These are phyloP conservation scores for Nylanderia fulva DNA, from an alignment of 1,140 invertebrate genomes.

Conservation along the genomic window DNA sequence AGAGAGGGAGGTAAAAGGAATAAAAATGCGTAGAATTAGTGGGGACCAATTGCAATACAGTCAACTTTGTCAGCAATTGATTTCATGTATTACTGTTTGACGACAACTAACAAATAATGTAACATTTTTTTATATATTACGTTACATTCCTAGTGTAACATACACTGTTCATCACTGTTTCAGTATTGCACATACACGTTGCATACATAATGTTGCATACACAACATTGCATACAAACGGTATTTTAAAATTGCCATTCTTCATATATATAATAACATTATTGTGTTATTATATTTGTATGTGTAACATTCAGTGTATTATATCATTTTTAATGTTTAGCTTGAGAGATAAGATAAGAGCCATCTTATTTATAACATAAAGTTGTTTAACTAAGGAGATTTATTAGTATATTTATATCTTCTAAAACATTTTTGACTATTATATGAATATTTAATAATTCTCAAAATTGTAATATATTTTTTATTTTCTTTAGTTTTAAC, in stretches of 20 bases:
- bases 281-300: conserved; percentile 72
- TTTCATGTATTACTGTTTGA: conserved; percentile 94
- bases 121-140: conserved; percentile 77
- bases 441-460: conserved; percentile 32
- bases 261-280: conserved; percentile 55
- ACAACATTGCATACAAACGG: conserved; percentile 56
- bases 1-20: conserved; percentile 92
- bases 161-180: conserved; percentile 72
- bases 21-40: conserved; percentile 96
- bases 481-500: conserved; percentile 27
- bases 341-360: conserved; percentile 37
- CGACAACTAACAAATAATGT: conserved; percentile 81
- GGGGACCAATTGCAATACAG: conserved; percentile 96
- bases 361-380: conserved; percentile 29
- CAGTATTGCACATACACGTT: conserved; percentile 81
- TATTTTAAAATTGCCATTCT: conserved; percentile 72
- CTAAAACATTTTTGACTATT: conserved; percentile 22
- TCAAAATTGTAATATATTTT: background rate
- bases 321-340: conserved; percentile 57
- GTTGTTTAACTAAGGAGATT: conserved; percentile 24
- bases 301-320: conserved; percentile 74
- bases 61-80: conserved; percentile 95
- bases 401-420: conserved; percentile 30
- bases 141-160: conserved; percentile 84
- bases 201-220: conserved; percentile 67